Base-by-base conservation (phyloP, 2,797 vertebrate species). In the Kryptopterus vitreolus region DNA sequence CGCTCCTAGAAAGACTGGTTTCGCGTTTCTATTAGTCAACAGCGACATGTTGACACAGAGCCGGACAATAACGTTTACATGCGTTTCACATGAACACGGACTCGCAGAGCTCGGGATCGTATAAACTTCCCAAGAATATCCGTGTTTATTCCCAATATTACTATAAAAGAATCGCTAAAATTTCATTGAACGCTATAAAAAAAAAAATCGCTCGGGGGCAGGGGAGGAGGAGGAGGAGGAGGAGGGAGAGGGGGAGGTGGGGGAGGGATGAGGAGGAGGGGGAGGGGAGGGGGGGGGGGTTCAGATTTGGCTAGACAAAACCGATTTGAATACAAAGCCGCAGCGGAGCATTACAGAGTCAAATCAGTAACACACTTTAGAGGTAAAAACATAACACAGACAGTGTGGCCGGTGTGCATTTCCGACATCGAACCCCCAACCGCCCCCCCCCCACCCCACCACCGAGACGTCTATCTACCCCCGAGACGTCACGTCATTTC, bases 1-100 rank as follows among this genome's bases (percentile, higher is more conserved):
- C 35, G 50, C 53, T 79, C 86, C 90, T 84, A 79, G 92, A 87
- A 84, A 84, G 81, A 89, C 92, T 78, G 86, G 92, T 92, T 91
- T 58, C 78, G 50, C 53, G 29, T 52, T 59, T 86, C 77, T 87
- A 79, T 88, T 87, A 86, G 82, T 46, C 75, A 43, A 76, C 22
- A 2, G 31, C 68, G 66, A n/a, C 84, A 31, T 86, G 26, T 83
- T 84, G 81, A 84, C 81, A 79, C 33, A 78, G 76, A 18, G 26
- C 69, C 46, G 62, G 73, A 82, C 72, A 84, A 84, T 31, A 58
- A 77, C 50, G 26, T 63, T 57, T 16, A 55, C 9, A 70, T 58
- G 24, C 43, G 75, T 77, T 80, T 79, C n/a, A 35, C 26, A 53
- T 58, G 46, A 61, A 33, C 50, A 52, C 50, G 63, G 35, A 78